These are phyloP conservation scores for Microctenopoma steveboyesi DNA, from an alignment of 2,797 vertebrate species.

Conservation along the genomic window DNA sequence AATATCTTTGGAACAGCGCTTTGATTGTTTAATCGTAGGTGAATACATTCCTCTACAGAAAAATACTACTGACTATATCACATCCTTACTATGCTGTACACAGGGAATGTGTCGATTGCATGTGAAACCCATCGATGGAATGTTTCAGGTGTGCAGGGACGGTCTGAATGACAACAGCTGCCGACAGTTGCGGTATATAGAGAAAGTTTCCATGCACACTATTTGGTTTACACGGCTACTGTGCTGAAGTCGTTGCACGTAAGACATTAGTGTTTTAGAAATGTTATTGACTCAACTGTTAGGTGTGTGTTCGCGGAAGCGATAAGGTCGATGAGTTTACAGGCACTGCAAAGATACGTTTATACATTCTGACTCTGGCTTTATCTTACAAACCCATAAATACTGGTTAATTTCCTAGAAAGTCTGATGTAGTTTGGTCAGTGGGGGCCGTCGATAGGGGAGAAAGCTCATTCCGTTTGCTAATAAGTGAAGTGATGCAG, in stretches of 20 bases:
- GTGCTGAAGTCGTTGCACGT: slow-evolving; percentile 64
- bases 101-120: slow-evolving; percentile 68
- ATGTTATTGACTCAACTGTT: slow-evolving; percentile 18
- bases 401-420: not conserved
- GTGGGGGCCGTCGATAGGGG: too few relatives aligned
- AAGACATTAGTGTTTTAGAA: slow-evolving; percentile 59
- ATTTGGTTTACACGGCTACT: slow-evolving; percentile 69
- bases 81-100: slow-evolving; percentile 43
- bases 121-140: slow-evolving; percentile 67
- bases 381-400: slow-evolving; percentile 5
- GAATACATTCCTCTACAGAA: slow-evolving; percentile 64
- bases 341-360: slow-evolving; percentile 70
- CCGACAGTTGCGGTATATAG: slow-evolving; percentile 19
- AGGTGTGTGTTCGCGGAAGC: slow-evolving; percentile 54
- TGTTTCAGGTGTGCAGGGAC: slow-evolving; percentile 66
- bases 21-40: slow-evolving; percentile 68
- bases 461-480: too few relatives aligned
- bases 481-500: too few relatives aligned
- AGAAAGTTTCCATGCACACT: slow-evolving; percentile 59
- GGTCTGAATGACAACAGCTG: slow-evolving; percentile 20
- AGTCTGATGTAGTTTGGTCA: too few relatives aligned
- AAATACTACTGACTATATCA: slow-evolving; percentile 40
- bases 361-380: slow-evolving; percentile 50
- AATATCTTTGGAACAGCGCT: slow-evolving; percentile 60
- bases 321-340: slow-evolving; percentile 59